phyloP scores from a whole-genome alignment of 2,113 vertebrate genomes.

The Vidua chalybeata region DNA sequence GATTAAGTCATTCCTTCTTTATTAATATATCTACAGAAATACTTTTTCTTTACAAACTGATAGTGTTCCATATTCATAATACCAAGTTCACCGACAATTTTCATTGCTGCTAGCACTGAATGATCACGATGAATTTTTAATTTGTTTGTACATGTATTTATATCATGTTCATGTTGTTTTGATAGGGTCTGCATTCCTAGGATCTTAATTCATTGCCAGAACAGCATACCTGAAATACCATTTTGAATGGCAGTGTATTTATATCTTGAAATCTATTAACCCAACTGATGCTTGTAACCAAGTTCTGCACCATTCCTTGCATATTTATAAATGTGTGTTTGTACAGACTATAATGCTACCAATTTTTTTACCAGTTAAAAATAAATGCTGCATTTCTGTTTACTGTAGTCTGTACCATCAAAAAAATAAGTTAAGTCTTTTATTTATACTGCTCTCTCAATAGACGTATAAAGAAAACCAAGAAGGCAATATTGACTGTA shows the following conservation, averaged over 20 bases:
- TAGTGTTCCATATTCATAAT: not conserved
- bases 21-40: not conserved
- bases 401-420: not conserved
- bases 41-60: not conserved
- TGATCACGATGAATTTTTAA: not conserved
- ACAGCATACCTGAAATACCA: slow-evolving; percentile 38
- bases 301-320: not conserved
- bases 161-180: not conserved
- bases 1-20: not conserved
- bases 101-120: not conserved
- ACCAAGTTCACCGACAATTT: not conserved
- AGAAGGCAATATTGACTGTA: not conserved
- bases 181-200: not conserved
- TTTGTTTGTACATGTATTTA: not conserved
- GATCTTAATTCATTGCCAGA: not conserved
- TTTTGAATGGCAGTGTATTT: not conserved
- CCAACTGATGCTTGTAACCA: not conserved
- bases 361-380: not conserved
- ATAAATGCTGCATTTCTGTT: not conserved
- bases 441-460: not conserved
- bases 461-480: not conserved
- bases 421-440: not conserved
- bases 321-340: not conserved
- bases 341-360: not conserved
- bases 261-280: not conserved